These are phyloP conservation scores for Clunio marinus DNA, from an alignment of 2,888 invertebrate genomes.

Conservation along the genomic window DNA sequence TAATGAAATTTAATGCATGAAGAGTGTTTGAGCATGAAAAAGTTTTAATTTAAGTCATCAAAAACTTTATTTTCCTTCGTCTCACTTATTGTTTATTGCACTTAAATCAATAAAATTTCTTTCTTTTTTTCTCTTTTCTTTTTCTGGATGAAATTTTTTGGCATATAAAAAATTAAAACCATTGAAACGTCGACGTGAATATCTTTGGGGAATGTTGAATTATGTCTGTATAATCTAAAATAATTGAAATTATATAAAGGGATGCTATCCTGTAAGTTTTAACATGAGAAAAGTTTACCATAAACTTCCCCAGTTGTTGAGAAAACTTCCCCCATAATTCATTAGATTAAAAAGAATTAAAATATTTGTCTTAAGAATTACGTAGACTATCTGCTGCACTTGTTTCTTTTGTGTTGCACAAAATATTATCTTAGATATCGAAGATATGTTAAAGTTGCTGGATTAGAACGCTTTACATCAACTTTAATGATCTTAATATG, in stretches of 20 bases:
- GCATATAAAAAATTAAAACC: constrained; percentile 12
- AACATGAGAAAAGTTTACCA: too few species aligned
- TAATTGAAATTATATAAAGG: constrained; percentile 57
- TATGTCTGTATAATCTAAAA: not conserved
- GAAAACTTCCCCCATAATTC: too few species aligned
- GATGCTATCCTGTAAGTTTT: constrained; percentile 72
- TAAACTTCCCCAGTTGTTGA: not conserved
- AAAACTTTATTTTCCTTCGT: not conserved
- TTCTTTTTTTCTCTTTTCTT: constrained; percentile 33
- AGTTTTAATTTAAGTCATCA: constrained; percentile 1
- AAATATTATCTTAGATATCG: too few species aligned
- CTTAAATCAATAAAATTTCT: constrained; percentile 4
- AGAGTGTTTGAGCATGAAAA: not conserved
- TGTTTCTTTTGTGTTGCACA: too few species aligned
- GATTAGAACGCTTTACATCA: too few species aligned
- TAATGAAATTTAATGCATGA: constrained; percentile 14
- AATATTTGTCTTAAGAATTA: too few species aligned
- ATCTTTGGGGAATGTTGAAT: not conserved
- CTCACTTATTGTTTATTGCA: constrained; percentile 10
- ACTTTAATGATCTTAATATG: too few species aligned
- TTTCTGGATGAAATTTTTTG: not conserved
- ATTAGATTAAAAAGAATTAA: too few species aligned
- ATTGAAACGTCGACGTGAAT: not conserved
- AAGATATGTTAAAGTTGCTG: too few species aligned
- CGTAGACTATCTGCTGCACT: too few species aligned